Percentiles rank a stretch among this genome's conserved stretches.
Evolutionary conservation across 30 jellyfish, hydroid and myxozoan species (phyloP).

Genomic region (Euphysa ruthae): DNA sequence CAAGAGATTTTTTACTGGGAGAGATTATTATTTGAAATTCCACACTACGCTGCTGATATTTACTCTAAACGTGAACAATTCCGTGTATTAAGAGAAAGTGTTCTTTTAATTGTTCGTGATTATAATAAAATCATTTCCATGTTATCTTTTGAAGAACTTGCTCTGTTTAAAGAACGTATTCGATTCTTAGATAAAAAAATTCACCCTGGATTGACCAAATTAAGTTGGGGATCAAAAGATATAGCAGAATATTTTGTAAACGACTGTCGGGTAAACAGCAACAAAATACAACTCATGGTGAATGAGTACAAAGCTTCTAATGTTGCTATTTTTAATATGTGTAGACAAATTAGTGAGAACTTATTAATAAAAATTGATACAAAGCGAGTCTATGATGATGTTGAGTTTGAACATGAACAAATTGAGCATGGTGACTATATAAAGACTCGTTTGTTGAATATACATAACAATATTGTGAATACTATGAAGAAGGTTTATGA

Average conservation of each 20-base stretch:
- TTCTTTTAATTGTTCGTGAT: constrained; percentile 80
- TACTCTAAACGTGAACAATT: constrained; percentile 82
- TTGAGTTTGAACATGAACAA: constrained; percentile 93
- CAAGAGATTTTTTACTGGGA: constrained; percentile 99
- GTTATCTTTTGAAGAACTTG: constrained; percentile 78
- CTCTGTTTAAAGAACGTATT: constrained; percentile 81
- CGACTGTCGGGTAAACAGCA: constrained; percentile 89
- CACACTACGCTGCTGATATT: constrained; percentile 94
- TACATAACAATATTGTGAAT: constrained; percentile 48
- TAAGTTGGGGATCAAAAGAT: constrained; percentile 93
- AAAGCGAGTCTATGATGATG: constrained; percentile 71
- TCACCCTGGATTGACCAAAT: constrained; percentile 92
- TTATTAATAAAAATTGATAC: constrained; percentile 70
- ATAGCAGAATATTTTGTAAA: constrained; percentile 79
- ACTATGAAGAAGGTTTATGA: constrained; percentile 64
- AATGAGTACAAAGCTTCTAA: constrained; percentile 76
- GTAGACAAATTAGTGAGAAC: constrained; percentile 66
- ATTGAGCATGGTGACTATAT: constrained; percentile 59
- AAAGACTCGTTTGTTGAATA: constrained; percentile 36
- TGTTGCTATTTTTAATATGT: constrained; percentile 44
- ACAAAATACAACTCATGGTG: constrained; percentile 77
- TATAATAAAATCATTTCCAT: constrained; percentile 90
- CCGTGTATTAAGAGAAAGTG: constrained; percentile 77
- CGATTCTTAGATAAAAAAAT: constrained; percentile 86
- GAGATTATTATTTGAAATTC: constrained; percentile 85